These are phyloP conservation scores for Scolopax bukidnonensis DNA, from an alignment of 2,797 vertebrate species.

Conservation along the genomic window DNA sequence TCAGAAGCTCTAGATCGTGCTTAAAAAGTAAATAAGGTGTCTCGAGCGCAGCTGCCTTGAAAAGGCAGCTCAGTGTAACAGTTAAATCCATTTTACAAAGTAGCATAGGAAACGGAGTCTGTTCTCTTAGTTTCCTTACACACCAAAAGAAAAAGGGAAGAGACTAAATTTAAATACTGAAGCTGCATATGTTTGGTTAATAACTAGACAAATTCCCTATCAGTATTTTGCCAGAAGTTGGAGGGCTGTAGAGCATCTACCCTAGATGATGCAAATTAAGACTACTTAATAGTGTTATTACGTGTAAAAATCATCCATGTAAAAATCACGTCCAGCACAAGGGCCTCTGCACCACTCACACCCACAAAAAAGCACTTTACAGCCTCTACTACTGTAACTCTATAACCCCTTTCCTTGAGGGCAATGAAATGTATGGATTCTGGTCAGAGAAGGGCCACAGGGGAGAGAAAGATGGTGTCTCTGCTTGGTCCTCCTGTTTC, in stretches of 20 bases:
- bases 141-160: background rate
- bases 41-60: slow-evolving; percentile 25
- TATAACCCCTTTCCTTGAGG: background rate
- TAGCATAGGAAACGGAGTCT: background rate
- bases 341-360: background rate
- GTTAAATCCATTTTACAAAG: background rate
- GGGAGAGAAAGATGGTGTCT: background rate
- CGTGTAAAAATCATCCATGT: background rate
- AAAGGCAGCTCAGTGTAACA: slow-evolving; percentile 21
- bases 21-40: slow-evolving; percentile 52
- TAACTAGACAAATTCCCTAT: background rate
- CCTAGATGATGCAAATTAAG: background rate
- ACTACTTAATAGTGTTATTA: background rate
- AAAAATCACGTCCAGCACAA: background rate
- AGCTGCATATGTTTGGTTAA: background rate
- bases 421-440: background rate
- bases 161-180: background rate
- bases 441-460: background rate
- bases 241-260: background rate
- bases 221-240: background rate
- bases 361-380: background rate
- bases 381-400: background rate
- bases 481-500: background rate
- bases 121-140: background rate
- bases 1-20: slow-evolving; percentile 46